Percentiles rank a stretch among this genome's conserved stretches.
Conservation (phyloP, 2,797 vertebrate species). For the Anguilla marmorata region DNA sequence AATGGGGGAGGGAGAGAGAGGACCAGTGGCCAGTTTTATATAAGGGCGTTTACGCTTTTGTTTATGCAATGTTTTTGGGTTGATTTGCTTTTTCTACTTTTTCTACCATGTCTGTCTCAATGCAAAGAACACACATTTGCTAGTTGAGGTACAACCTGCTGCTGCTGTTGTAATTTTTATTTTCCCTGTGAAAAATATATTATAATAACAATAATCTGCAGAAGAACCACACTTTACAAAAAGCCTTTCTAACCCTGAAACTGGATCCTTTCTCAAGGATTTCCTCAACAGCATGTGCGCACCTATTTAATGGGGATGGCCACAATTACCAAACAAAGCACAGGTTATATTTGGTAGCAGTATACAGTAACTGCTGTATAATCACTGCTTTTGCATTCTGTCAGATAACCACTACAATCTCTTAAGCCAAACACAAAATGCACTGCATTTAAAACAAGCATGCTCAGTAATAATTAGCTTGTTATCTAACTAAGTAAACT, state of each 20-base stretch:
- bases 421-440: not conserved
- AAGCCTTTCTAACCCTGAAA: not conserved
- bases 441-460: not conserved
- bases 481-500: not conserved
- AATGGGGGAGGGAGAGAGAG: not conserved
- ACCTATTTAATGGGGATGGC: not conserved
- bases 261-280: not conserved
- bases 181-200: not conserved
- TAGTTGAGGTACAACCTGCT: not conserved
- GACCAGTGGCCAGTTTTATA: not conserved
- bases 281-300: not conserved
- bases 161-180: not conserved
- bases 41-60: not conserved
- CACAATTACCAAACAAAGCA: not conserved
- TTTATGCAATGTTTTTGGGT: not conserved
- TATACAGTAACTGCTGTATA: conserved; percentile 5
- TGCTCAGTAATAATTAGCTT: not conserved
- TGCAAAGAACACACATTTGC: not conserved
- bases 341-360: not conserved
- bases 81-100: not conserved
- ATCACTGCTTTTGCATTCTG: not conserved
- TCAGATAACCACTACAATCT: not conserved
- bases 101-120: not conserved
- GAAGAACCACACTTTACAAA: not conserved
- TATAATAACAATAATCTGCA: not conserved